These are phyloP conservation scores for Habrosyne pyritoides DNA, from an alignment of 2,888 invertebrate genomes.

Conservation along the genomic window DNA sequence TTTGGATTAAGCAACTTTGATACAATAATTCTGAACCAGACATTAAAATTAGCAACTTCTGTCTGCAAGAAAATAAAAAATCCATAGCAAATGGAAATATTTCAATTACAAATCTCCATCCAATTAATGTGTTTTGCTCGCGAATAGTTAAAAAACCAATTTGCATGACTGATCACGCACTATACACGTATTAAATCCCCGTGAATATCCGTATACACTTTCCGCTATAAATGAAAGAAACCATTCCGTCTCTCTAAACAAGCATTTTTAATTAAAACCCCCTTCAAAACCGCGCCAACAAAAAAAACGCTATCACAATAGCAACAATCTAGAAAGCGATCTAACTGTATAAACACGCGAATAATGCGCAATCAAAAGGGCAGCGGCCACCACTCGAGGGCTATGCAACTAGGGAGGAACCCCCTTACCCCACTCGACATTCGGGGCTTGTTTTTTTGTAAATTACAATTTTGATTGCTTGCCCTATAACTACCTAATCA, in stretches of 20 bases:
- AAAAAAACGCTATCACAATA: constrained; percentile 78
- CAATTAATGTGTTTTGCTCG: neutral
- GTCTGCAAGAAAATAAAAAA: constrained; percentile 35
- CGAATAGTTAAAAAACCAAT: neutral
- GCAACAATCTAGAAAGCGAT: constrained; percentile 82
- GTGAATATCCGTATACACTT: constrained; percentile 6
- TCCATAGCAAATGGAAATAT: constrained; percentile 25
- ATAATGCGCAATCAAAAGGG: constrained; percentile 83
- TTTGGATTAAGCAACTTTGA: constrained; percentile 69
- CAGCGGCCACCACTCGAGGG: constrained; percentile 69
- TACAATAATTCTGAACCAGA: constrained; percentile 60
- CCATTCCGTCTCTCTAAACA: constrained; percentile 57
- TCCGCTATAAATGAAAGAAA: constrained; percentile 44
- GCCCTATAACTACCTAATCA: constrained; percentile 32
- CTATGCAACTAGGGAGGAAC: constrained; percentile 51
- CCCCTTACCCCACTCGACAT: constrained; percentile 31
- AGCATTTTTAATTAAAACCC: constrained; percentile 80
- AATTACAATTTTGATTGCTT: constrained; percentile 75
- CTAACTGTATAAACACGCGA: constrained; percentile 82
- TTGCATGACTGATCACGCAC: neutral
- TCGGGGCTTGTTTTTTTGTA: constrained; percentile 45
- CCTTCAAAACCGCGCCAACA: constrained; percentile 70
- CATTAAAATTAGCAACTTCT: constrained; percentile 49
- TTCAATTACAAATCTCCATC: constrained; percentile 20
- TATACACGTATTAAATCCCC: neutral